Evolutionary conservation across 2,888 invertebrate species (phyloP), one percentile per base, ranked within the genome.

Genomic region (Luperina nickerlii): DNA sequence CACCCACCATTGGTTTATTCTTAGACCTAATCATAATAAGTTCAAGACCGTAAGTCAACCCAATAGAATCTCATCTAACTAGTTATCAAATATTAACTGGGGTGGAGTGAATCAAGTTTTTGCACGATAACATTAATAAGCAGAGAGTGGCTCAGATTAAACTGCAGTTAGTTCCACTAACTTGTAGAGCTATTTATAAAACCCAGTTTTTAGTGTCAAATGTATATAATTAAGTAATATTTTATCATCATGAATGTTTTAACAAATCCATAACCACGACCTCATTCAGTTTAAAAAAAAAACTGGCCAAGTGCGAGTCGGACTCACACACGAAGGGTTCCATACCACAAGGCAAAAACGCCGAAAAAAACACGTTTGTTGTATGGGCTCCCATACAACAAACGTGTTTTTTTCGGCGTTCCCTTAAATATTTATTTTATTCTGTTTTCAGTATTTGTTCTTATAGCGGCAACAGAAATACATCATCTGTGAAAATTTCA

Each of bases 151-250:
- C 38, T 83, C 54, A 9, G 45, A 79, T 83, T 45, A 42, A 38
- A 84, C 51, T 84, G 51, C 85, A 73, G 80, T 82, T 84, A 82
- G 38, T 73, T 84, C 71, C 15, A 65, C 27, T 62, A 18, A 51
- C 51, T 68, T 38, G 42, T 63, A 51, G 24, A 76, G 66, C 15
- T 80, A 54, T 62, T 62, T 32, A 66, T 66, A 15, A 60, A 27
- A 18, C 15, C 18, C n/a, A 51, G 27, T 54, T 60, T 48, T 48
- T 82, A 18, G 18, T n/a, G 13, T 0, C 11, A 24, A 57, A 48
- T 13, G 9, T n/a, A 20, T 20, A 38, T 38, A 24, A 24, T 38
- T 24, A 24, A 24, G 66, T 38, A 24, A 24, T 20, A 66, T 38
- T 32, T 20, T 24, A 66, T 38, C 13, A 13, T 24, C 0, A 66